These are phyloP conservation scores for Willisornis vidua DNA, from an alignment of 2,113 vertebrate species.

Conservation along the genomic window DNA sequence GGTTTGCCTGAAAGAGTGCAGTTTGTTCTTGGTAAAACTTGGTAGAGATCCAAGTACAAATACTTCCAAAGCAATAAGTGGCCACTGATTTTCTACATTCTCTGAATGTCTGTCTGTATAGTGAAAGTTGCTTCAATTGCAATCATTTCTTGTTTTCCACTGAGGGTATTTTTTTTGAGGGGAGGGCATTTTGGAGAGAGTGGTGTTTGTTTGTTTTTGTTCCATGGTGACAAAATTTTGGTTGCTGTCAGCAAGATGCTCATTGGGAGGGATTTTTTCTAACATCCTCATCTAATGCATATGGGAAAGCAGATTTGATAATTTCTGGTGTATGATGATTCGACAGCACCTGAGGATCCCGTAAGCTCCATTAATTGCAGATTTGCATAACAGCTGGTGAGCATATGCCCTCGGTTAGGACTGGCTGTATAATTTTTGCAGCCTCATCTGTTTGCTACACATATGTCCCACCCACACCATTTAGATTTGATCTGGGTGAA, in stretches of 20 bases:
- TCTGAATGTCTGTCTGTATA: neutral
- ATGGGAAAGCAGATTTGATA: constrained; percentile 27
- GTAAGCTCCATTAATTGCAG: constrained; percentile 54
- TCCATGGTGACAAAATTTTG: neutral
- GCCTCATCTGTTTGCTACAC: constrained; percentile 52
- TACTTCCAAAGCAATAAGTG: neutral
- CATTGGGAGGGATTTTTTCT: neutral
- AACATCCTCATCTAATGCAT: neutral
- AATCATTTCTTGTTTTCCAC: neutral
- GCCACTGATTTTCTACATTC: neutral
- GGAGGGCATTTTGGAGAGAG: too few species aligned
- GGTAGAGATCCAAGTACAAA: neutral
- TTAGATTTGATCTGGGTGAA: neutral
- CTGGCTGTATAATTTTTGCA: constrained; percentile 21
- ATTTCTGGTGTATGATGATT: neutral
- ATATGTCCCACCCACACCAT: constrained; percentile 6
- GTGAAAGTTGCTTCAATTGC: neutral
- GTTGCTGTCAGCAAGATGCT: neutral
- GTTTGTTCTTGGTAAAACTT: neutral
- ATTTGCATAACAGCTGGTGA: constrained; percentile 52
- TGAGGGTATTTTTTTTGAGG: neutral
- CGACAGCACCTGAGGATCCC: constrained; percentile 50
- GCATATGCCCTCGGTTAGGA: constrained; percentile 47
- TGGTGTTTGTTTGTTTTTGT: neutral
- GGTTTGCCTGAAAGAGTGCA: neutral